Evolutionary conservation across 23 tunicate genomes (phyloP), one percentile per base, ranked within the genome.

Genomic region (Pegea sp.): DNA sequence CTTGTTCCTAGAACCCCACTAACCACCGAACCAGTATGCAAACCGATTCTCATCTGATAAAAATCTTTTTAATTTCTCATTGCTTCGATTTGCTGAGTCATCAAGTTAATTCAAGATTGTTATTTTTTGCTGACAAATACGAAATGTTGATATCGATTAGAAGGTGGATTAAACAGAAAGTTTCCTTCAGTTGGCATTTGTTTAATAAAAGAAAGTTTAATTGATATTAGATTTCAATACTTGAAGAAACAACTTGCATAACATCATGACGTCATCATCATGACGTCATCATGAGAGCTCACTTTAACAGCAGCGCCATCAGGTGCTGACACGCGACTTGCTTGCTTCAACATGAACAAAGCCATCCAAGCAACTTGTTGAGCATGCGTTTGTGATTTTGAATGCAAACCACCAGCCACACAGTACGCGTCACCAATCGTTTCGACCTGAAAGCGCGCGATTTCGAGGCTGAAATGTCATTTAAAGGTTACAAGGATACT

Each of bases 361-460:
- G 95, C 95, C 95, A 84, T 84, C 95, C 95, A 84, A 0, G 95
- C 81, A 8, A 68, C 74, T 51, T 84, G 95, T 11, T 84, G 79
- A 1, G 98, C 98, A 64, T 89, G 98, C 6, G 84, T 74, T 19
- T 58, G 28, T 6, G 95, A 48, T n/a, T 57, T 33, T 18, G 71
- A 52, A 43, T 84, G 95, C 20, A 84, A 44, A 5, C 95, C 95
- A 1, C 95, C 95, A 24, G 95, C 95, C 5, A 84, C 98, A 60
- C 88, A 89, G 49, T 89, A 89, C 2, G 98, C 98, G 43, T 89
- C 98, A 13, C 98, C 98, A 30, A 89, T 89, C 28, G 98, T 89
- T 56, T 89, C 98, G 34, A 89, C 75, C 88, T 89, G 24, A 31
- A 54, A 43, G 1, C 16, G 11, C 16, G 46, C n/a, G n/a, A n/a